Conservation (phyloP, 2,888 invertebrate species). For the Neoaliturus tenellus region DNA sequence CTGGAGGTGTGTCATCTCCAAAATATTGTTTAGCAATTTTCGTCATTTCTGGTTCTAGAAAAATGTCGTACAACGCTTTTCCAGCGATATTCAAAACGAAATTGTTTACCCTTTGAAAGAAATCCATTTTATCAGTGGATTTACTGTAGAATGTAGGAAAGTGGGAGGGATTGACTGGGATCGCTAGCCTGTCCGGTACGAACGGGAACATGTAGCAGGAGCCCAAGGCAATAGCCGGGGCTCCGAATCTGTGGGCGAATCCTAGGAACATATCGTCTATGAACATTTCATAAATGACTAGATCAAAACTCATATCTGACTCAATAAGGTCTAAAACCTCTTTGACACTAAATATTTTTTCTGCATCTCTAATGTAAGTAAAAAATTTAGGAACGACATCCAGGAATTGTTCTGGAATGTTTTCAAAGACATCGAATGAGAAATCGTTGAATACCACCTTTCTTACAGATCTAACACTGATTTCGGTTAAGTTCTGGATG, state of each 20-base stretch:
- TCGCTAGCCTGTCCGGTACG: constrained; percentile 76
- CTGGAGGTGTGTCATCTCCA: constrained; percentile 68
- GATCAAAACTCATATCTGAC: constrained; percentile 74
- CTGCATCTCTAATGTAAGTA: not conserved
- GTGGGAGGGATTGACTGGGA: constrained; percentile 77
- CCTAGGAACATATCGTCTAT: constrained; percentile 83
- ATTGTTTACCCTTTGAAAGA: constrained; percentile 73
- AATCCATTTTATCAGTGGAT: constrained; percentile 73
- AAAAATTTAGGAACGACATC: not conserved
- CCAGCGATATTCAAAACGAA: constrained; percentile 69
- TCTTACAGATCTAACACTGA: constrained; percentile 55
- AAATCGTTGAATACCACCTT: not conserved
- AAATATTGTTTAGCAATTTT: constrained; percentile 59
- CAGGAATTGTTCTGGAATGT: not conserved
- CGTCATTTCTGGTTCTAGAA: constrained; percentile 52
- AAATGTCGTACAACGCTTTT: constrained; percentile 68
- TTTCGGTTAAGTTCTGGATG: constrained; percentile 71
- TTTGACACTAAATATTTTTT: not conserved
- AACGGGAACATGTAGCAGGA: constrained; percentile 79
- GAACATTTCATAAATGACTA: constrained; percentile 82
- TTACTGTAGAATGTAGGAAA: constrained; percentile 73
- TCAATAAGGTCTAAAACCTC: constrained; percentile 4
- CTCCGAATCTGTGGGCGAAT: constrained; percentile 78
- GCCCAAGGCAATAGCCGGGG: constrained; percentile 78
- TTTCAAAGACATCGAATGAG: not conserved